phyloP scores from a whole-genome alignment of 2,113 vertebrate species.

The Hystrix cristata region DNA sequence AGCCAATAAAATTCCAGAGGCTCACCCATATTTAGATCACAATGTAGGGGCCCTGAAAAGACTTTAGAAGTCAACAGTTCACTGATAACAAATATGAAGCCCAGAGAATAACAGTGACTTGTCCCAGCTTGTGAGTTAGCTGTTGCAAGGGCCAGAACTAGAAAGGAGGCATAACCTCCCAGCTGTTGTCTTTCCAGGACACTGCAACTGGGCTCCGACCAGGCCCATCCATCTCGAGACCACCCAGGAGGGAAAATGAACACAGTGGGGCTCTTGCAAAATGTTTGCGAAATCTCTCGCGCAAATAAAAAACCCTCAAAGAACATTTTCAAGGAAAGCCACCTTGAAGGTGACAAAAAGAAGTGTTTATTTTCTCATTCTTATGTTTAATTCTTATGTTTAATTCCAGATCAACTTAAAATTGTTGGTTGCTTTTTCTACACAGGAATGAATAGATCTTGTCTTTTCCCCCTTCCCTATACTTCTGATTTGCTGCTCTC shows the following conservation, averaged over 20 bases:
- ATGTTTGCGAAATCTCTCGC: neutral
- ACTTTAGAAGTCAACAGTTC: slow-evolving; percentile 20
- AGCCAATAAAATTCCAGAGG: slow-evolving; percentile 48
- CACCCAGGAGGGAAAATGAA: neutral
- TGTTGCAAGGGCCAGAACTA: neutral
- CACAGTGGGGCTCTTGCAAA: neutral
- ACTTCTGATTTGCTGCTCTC: neutral
- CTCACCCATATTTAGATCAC: neutral
- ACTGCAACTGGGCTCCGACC: neutral
- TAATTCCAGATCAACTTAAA: slow-evolving; percentile 6
- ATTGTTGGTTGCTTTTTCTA: neutral
- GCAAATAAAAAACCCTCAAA: neutral
- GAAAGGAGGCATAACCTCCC: neutral
- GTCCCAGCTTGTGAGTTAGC: neutral
- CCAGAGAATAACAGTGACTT: neutral
- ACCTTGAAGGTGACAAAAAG: neutral
- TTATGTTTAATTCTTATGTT: neutral
- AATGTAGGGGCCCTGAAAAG: neutral
- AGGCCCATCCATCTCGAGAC: neutral
- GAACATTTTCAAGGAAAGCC: neutral
- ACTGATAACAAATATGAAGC: neutral
- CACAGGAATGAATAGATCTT: neutral
- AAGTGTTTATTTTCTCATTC: neutral
- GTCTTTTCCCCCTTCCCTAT: neutral
- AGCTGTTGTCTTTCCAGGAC: neutral